Evolutionary conservation across 2,797 vertebrate genomes (phyloP), one percentile per base, ranked within the genome.

Genomic region (Schizopygopsis pylzovi): DNA sequence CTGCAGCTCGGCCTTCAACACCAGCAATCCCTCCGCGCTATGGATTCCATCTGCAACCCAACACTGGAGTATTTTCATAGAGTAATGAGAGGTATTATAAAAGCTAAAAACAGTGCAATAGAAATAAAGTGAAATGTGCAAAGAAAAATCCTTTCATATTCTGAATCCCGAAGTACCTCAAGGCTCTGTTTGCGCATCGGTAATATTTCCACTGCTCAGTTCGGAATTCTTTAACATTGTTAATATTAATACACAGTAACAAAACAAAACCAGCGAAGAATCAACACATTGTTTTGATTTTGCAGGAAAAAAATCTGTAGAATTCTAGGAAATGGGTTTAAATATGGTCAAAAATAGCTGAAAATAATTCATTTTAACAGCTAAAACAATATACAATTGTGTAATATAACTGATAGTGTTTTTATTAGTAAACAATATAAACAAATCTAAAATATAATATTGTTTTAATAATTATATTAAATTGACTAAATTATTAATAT

Each of bases 1-100:
- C 20, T 79, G 67, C 76, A 47, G 76, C 52, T 79, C 54, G 22
- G 65, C 71, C 76, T 79, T 61, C 65, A 37, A 79, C 76, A 79
- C 2, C 52, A 61, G 76, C 52, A 39, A 39, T 84, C 37, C 61
- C 61, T 78, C 73, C 13, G 37, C 54, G 61, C 22, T 22, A 18
- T 25, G 52, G 39, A 72, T 71, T 85, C 25, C 52, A 79, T 45
- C 76, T 85, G 76, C 65, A 79, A 59, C 25, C 76, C 41, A 45
- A 56, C 39, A 25, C 15, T 12, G 33, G 37, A 25, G 43, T 49
- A 18, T 15, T 47, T 49, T 73, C 18, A 33, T 25, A 49, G 82
- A 20, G 54, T 5, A 43, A 49, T 61, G 9, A 56, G 39, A 13
- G 45, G 8, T 43, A 49, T 11, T 28, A 84, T 16, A 79, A 79